Evolutionary conservation across 2,888 invertebrate species (phyloP).

Genomic region (Pachymerium ferrugineum): DNA sequence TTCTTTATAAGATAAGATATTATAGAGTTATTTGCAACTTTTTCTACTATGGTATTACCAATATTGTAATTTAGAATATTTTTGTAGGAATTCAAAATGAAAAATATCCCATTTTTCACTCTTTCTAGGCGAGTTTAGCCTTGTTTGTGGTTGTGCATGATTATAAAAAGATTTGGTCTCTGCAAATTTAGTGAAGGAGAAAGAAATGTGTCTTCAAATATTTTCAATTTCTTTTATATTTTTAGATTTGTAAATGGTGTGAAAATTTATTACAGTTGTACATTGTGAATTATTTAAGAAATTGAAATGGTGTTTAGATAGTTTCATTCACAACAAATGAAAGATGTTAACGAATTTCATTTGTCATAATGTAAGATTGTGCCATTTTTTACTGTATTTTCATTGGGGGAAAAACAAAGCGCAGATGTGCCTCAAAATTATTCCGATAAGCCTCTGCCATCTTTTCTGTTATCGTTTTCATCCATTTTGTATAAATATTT

Average conservation of each 20-base stretch:
- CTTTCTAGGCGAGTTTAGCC: neutral
- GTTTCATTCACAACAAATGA: no score
- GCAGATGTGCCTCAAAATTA: neutral
- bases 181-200: no score
- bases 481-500: neutral
- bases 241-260: slow-evolving; percentile 13
- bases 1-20: neutral
- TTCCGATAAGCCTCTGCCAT: neutral
- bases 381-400: no score
- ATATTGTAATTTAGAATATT: slow-evolving; percentile 12
- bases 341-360: no score
- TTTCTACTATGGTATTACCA: slow-evolving; percentile 2
- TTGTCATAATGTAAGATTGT: no score
- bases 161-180: no score
- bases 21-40: slow-evolving; percentile 4
- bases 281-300: no score
- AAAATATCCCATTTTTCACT: no score
- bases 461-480: neutral
- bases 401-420: no score
- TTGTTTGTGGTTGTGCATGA: slow-evolving; percentile 1
- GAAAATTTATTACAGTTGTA: no score
- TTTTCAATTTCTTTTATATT: no score
- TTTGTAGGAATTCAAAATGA: slow-evolving; percentile 2
- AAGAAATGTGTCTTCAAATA: neutral
- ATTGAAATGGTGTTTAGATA: no score